Base-by-base conservation (phyloP, 2,797 vertebrate genomes). In the Bovichtus variegatus region DNA sequence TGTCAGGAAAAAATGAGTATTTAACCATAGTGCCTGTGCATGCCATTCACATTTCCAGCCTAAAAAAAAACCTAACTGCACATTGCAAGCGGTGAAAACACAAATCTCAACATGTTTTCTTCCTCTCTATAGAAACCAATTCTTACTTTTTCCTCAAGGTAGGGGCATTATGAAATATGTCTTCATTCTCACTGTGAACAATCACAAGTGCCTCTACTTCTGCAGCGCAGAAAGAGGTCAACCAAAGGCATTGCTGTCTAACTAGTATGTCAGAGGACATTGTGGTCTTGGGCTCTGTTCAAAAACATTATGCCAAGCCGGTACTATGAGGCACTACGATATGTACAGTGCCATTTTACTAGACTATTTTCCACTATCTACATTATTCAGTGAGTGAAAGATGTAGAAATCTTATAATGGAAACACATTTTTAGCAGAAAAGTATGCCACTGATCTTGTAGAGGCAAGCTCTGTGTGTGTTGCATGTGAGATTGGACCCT, bases 251-350 rank as follows among this genome's bases (percentile, higher is more conserved):
- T 12, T 49, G 50, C 43, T 74, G 44, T 80, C 10, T 70, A 70
- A 51, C 29, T 63, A 18, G 29, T 55, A 29, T 43, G 63, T 70
- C 62, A 71, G 58, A 3, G 7, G 64, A 63, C 6, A 51, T 34
- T 50, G 47, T 21, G 23, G 36, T 34, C 34, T 59, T 65, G 54
- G 77, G 68, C 70, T 80, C 55, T 16, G 19, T 27, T 78, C 65
- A 64, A 83, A 74, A 75, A 54, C 27, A 44, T 19, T 44, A 69
- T 61, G 40, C 55, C 66, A 57, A 60, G 34, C 55, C 18, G 36
- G 12, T 47, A 38, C 19, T 25, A 44, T 34, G 31, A 73, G 51
- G 31, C 36, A 60, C 47, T 41, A 27, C 44, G 23, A 36, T 54
- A 12, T 29, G 25, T 44, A 25, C 60, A 21, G 51, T 38, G 47